Evolutionary conservation across 1,140 invertebrate species (phyloP).

Genomic region (Drosophila nigrodunni): DNA sequence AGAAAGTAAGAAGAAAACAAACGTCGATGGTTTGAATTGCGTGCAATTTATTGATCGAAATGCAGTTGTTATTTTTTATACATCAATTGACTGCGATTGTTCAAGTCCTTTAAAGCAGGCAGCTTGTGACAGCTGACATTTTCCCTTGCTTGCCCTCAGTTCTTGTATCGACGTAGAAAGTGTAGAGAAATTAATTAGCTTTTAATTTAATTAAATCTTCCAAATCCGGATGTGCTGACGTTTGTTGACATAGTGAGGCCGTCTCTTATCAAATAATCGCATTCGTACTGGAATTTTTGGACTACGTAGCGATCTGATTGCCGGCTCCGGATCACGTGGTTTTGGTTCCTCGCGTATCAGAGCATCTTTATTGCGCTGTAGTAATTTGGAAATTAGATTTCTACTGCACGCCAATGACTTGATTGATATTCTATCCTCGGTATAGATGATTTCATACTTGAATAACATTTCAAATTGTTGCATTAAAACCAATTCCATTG

Average conservation of each 20-base stretch:
- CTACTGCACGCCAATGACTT: slow-evolving; percentile 22
- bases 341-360: neutral
- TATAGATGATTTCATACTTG: slow-evolving; percentile 51
- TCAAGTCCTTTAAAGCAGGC: slow-evolving; percentile 14
- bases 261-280: neutral
- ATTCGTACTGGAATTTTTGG: slow-evolving; percentile 37
- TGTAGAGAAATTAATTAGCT: neutral
- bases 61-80: neutral
- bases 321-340: neutral
- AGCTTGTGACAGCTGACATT: slow-evolving; percentile 8
- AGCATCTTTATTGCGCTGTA: neutral
- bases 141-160: too few species aligned
- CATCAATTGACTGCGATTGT: slow-evolving; percentile 9
- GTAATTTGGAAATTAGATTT: slow-evolving; percentile 17
- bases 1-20: neutral
- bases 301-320: slow-evolving; percentile 25
- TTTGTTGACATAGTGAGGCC: neutral
- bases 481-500: slow-evolving; percentile 31
- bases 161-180: neutral
- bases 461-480: slow-evolving; percentile 42
- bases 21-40: slow-evolving; percentile 15
- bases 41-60: neutral
- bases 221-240: neutral
- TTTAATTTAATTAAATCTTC: neutral
- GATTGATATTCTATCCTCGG: slow-evolving; percentile 30